phyloP scores from a whole-genome alignment of 2,113 vertebrate genomes.

The Epinephelus lanceolatus region DNA sequence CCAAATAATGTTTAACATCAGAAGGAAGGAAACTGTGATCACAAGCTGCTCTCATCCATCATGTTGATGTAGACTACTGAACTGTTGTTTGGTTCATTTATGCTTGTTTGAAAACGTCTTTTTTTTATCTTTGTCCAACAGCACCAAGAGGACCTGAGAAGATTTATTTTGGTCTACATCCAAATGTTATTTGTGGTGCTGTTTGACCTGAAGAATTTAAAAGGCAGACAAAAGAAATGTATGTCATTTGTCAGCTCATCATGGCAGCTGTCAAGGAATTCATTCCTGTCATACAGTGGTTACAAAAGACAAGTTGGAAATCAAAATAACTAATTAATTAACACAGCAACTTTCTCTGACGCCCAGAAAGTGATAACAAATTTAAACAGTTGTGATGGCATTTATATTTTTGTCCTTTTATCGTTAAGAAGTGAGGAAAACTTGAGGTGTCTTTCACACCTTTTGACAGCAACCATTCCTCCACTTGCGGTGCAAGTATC shows the following conservation, averaged over 20 bases:
- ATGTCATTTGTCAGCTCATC: neutral
- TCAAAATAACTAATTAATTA: neutral
- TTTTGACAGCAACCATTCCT: too few species aligned
- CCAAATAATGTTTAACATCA: neutral
- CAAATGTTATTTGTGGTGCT: too few species aligned
- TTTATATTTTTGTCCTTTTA: too few species aligned
- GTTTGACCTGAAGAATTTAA: too few species aligned
- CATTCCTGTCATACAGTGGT: too few species aligned
- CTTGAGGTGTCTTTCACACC: too few species aligned
- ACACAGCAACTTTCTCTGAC: too few species aligned
- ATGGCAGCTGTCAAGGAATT: neutral
- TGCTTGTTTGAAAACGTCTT: neutral
- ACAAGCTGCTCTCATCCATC: neutral
- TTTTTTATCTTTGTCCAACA: neutral
- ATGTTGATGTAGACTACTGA: too few species aligned
- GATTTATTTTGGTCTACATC: neutral
- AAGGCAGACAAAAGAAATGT: neutral
- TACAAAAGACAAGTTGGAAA: too few species aligned
- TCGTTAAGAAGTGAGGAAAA: neutral
- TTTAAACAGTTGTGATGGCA: too few species aligned
- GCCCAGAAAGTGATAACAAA: too few species aligned
- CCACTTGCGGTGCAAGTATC: too few species aligned
- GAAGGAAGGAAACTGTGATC: neutral
- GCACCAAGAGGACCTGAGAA: neutral
- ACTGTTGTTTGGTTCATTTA: neutral